A percentile compares a stretch with the other conserved stretches of the same genome.
Conservation (phyloP, 2,113 vertebrate genomes). For the Pedionomus torquatus region DNA sequence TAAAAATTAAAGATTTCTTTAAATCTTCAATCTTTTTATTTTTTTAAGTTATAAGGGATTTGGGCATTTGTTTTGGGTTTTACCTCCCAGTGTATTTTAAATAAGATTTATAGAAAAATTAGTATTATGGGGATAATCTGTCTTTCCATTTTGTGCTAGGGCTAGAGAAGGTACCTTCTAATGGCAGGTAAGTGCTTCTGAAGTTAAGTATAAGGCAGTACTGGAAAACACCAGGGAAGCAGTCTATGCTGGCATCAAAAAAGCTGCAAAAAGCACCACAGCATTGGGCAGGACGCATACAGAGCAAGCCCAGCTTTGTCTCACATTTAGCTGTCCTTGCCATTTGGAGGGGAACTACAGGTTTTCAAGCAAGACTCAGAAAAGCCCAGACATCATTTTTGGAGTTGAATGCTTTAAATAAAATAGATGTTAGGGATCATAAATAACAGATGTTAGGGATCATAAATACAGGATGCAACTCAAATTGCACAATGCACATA, state of each 20-base stretch:
- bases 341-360: background rate
- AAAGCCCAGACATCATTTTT: background rate
- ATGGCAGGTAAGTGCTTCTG: background rate
- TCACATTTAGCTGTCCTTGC: background rate
- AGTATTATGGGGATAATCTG: background rate
- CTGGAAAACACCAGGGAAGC: background rate
- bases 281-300: background rate
- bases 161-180: background rate
- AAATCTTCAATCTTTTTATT: no score
- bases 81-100: accelerated
- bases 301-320: background rate
- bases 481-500: accelerated
- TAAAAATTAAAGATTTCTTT: background rate
- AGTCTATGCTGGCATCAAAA: background rate
- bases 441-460: background rate
- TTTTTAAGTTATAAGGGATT: accelerated
- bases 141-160: background rate
- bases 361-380: background rate
- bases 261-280: background rate
- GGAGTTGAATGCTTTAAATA: background rate
- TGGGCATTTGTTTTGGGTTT: background rate
- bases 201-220: background rate
- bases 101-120: background rate
- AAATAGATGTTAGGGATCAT: accelerated
- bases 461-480: accelerated